Conservation (phyloP, 1,140 invertebrate species). For the Atta colombica region DNA sequence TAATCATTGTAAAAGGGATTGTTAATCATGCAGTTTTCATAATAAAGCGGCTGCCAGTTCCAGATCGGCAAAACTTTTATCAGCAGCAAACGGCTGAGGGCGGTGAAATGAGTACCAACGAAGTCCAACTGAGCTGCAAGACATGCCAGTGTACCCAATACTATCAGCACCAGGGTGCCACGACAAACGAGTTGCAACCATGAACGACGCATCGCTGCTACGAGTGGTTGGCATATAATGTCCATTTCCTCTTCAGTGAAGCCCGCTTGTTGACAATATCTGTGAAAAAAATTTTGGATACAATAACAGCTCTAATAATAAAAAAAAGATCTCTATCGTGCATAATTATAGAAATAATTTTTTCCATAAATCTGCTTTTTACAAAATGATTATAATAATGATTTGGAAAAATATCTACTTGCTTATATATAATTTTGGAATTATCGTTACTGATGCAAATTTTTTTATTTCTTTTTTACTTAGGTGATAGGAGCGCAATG, state of each 20-base stretch:
- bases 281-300: slow-evolving; percentile 80
- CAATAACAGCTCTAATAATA: neutral
- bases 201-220: slow-evolving; percentile 88
- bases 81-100: slow-evolving; percentile 88
- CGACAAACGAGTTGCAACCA: slow-evolving; percentile 87
- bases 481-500: neutral
- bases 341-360: neutral
- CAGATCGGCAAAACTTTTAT: slow-evolving; percentile 91
- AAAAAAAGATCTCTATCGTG: neutral
- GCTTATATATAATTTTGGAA: neutral
- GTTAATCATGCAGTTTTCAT: slow-evolving; percentile 91
- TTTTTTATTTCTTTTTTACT: neutral
- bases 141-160: slow-evolving; percentile 85
- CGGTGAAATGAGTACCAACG: slow-evolving; percentile 88
- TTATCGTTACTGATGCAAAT: neutral
- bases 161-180: slow-evolving; percentile 85
- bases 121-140: slow-evolving; percentile 84
- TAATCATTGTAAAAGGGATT: slow-evolving; percentile 89
- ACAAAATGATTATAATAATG: neutral
- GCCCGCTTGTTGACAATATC: slow-evolving; percentile 90
- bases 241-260: slow-evolving; percentile 90
- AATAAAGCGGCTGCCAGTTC: slow-evolving; percentile 93
- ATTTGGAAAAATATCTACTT: neutral
- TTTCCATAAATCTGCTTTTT: neutral
- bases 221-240: slow-evolving; percentile 89